Percentiles rank a stretch among this genome's conserved stretches.
Conservation (phyloP, 2,797 vertebrate species). For the Danio tinwini region DNA sequence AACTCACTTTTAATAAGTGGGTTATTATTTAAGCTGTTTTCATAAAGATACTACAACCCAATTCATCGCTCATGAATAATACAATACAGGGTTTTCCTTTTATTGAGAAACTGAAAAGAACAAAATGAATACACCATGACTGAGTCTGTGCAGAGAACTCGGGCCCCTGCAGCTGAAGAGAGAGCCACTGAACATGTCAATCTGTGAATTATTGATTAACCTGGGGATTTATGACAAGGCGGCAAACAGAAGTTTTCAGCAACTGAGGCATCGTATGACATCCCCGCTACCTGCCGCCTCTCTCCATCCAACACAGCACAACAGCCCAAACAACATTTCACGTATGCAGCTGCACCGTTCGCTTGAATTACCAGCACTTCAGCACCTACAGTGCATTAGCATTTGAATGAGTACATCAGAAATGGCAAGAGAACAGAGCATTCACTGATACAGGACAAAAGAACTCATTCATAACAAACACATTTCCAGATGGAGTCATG, state of each 20-base stretch:
- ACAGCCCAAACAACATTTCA: slow-evolving; percentile 25
- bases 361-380: slow-evolving; percentile 30
- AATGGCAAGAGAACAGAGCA: slow-evolving; percentile 19
- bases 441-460: slow-evolving; percentile 39
- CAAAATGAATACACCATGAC: slow-evolving; percentile 3
- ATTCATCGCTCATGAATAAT: slow-evolving; percentile 4
- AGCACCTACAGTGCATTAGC: slow-evolving; percentile 6
- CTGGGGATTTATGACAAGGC: slow-evolving; percentile 39
- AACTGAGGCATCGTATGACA: slow-evolving; percentile 18
- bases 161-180: slow-evolving; percentile 26
- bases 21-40: background rate
- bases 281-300: slow-evolving; percentile 5
- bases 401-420: slow-evolving; percentile 38
- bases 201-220: slow-evolving; percentile 59
- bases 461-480: slow-evolving; percentile 36
- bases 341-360: slow-evolving; percentile 6
- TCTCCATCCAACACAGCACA: background rate
- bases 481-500: slow-evolving; percentile 17
- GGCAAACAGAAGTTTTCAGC: slow-evolving; percentile 39
- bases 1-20: background rate
- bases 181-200: slow-evolving; percentile 43
- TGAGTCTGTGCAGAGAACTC: slow-evolving; percentile 14
- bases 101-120: slow-evolving; percentile 11
- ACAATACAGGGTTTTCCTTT: slow-evolving; percentile 13
- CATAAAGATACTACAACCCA: background rate